Base-by-base conservation (phyloP, 2,888 invertebrate genomes). In the Andrena flavipes region DNA sequence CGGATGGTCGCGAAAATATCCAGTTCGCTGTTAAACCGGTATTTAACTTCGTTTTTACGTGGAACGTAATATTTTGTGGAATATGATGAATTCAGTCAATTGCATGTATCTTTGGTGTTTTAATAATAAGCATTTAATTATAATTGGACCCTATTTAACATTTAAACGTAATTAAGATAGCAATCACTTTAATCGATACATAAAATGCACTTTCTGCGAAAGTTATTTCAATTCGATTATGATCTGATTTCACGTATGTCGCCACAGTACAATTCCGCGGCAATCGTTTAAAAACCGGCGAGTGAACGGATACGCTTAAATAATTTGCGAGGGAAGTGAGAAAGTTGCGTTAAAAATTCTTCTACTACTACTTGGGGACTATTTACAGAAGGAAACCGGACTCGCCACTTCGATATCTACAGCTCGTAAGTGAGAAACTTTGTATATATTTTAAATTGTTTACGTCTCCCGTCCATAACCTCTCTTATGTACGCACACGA, bases 251-350 rank as follows among this genome's bases (percentile, higher is more conserved):
- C 42, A 42, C 5, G 48, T 71, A 48, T 49, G 20, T 30, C 13
- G 33, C 26, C 26, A 16, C 5, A 8, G 10, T 16, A 10, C 16
- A 33, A 80, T 73, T 80, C 80, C 73, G 68, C 67, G 80, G 80
- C 35, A 80, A 80, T 63, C 68, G 62, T 80, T 80, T 20, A 33
- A 80, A 80, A 73, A 7, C 23, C 8, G 2, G 29, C 60, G 30
- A 51, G 72, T 67, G 42, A 51, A 71, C 71, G 33, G 2, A 26
- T 1, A 13, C 8, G 10, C 51, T 79, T 26, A 23, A 42, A 51
- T 42, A 59, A 3, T 42, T 42, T 35, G 33, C 49, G 56, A 23
- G 7, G 8, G 42, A 71, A 2, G 29, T 60, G 7, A 51, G 49
- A 48, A 10, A 72, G 16, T 42, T 30, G 6, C 33, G 35, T 64